phyloP scores from a whole-genome alignment of 2,113 vertebrate genomes.

The Nibea albiflora region DNA sequence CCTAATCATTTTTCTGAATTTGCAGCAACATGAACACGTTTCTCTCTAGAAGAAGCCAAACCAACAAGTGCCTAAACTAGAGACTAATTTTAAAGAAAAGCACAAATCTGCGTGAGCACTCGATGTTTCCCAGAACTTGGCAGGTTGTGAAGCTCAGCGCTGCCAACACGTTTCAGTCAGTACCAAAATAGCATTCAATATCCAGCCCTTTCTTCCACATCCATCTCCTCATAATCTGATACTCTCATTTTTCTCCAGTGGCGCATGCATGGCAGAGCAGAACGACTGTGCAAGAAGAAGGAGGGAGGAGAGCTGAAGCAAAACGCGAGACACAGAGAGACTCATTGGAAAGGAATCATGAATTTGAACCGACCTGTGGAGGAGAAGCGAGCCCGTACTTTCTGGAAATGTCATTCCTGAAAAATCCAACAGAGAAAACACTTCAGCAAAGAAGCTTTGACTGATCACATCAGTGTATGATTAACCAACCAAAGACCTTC shows the following conservation, averaged over 20 bases:
- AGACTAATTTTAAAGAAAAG: background rate
- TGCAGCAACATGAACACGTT: background rate
- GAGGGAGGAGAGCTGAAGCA: background rate
- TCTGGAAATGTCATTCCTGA: slow-evolving; percentile 58
- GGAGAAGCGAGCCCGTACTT: slow-evolving; percentile 41
- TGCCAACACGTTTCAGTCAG: background rate
- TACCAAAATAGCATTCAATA: background rate
- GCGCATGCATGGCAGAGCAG: background rate
- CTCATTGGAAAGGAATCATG: background rate
- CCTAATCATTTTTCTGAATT: background rate
- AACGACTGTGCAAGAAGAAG: background rate
- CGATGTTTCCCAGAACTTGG: background rate
- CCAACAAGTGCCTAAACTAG: background rate
- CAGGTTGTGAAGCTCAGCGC: background rate
- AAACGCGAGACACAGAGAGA: background rate
- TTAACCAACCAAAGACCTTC: background rate
- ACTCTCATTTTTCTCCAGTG: background rate
- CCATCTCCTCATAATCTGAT: background rate
- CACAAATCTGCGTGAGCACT: background rate
- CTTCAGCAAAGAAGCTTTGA: slow-evolving; percentile 13
- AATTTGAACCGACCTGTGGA: slow-evolving; percentile 53
- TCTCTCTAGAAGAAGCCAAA: background rate
- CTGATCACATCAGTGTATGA: slow-evolving; percentile 8
- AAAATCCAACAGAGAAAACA: slow-evolving; percentile 5
- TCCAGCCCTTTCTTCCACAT: background rate